Base-by-base conservation (phyloP, 2,797 vertebrate species). In the Helicolenus hilgendorfi region DNA sequence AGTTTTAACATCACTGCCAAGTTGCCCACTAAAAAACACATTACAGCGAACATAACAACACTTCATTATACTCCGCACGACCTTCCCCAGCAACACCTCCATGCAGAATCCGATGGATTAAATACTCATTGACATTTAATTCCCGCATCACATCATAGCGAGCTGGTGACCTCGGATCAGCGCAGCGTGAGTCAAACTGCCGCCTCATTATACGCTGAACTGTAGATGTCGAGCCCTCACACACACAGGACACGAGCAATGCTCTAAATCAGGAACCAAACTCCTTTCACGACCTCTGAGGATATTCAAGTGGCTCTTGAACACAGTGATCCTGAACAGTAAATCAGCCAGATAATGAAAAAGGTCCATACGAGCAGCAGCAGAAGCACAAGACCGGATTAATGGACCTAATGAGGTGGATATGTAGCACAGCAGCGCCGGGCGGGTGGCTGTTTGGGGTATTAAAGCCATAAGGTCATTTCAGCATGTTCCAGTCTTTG, bases 61-160 rank as follows among this genome's bases (percentile, higher is more conserved):
- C 89, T 81, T 85, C 73, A 83, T 87, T 88, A 87, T 27, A 36
- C 64, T 58, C n/a, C 0, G 27, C 3, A 7, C 11, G 72, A 94
- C 87, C 92, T 92, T 86, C 80, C 83, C 79, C 76, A 59, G 70
- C 58, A 45, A 70, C 90, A 81, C 79, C 74, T 83, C 24, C 0
- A 24, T 11, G 72, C 74, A 55, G 26, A 88, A 82, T 84, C 73
- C 18, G 22, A 82, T 60, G 53, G 64, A 89, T 92, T 87, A 92
- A 93, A 92, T 33, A 72, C 45, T 88, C 87, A 85, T 86, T 94
- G 89, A 93, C 92, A 91, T 94, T 93, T 92, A 78, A 85, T 88
- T 86, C 58, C 65, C 20, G 80, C 72, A 91, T 82, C 86, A 77
- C 45, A 81, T 87, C 64, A 8, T 20, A 60, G 29, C 8, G 24